phyloP scores from a whole-genome alignment of 2,888 invertebrate species.

The Ophion costatus region DNA sequence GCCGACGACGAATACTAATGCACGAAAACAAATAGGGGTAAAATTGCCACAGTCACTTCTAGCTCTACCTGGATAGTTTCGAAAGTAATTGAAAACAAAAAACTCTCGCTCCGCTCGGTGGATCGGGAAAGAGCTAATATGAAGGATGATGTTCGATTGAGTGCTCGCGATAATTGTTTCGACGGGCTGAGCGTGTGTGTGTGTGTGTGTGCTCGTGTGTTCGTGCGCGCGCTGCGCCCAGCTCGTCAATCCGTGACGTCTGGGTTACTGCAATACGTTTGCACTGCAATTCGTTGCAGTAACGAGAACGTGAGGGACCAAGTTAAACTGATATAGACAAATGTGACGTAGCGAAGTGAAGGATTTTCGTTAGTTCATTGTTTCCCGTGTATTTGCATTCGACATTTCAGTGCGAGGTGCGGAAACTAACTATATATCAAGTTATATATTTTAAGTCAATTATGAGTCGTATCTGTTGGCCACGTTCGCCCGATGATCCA shows the following conservation, averaged over 20 bases:
- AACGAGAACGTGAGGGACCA: constrained; percentile 35
- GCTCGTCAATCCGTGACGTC: constrained; percentile 4
- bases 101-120: not conserved
- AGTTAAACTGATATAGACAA: constrained; percentile 20
- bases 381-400: constrained; percentile 26
- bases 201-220: not conserved
- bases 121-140: constrained; percentile 37
- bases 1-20: not conserved
- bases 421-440: constrained; percentile 37
- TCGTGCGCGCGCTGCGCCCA: not conserved
- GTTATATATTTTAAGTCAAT: constrained; percentile 55
- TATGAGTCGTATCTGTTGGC: constrained; percentile 31
- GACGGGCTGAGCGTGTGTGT: not conserved
- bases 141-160: constrained; percentile 37
- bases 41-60: not conserved
- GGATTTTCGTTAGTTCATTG: constrained; percentile 1
- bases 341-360: not conserved
- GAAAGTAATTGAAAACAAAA: not conserved
- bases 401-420: not conserved
- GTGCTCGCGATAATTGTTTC: constrained; percentile 42
- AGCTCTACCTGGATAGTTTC: not conserved
- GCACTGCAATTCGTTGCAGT: constrained; percentile 8
- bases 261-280: constrained; percentile 8
- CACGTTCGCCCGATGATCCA: not conserved
- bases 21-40: not conserved